phyloP scores from a whole-genome alignment of 2,888 invertebrate genomes.

The Sisyra nigra region DNA sequence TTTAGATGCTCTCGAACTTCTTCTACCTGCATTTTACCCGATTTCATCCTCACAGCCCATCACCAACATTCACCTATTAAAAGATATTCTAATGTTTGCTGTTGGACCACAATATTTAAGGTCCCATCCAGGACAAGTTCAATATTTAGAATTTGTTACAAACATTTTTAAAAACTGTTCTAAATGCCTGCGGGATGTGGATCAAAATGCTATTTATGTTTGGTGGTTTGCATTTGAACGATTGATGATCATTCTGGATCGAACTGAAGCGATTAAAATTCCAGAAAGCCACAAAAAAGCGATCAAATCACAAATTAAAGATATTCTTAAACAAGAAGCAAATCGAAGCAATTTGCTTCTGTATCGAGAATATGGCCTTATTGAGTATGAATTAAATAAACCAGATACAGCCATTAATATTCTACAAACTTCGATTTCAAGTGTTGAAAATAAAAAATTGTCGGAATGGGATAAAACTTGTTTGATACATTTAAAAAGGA shows the following conservation, averaged over 20 bases:
- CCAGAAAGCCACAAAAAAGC: slow-evolving; percentile 26
- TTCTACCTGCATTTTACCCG: slow-evolving; percentile 26
- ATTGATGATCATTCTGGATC: slow-evolving; percentile 31
- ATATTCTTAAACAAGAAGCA: slow-evolving; percentile 29
- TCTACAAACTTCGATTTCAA: slow-evolving; percentile 30
- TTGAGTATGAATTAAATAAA: slow-evolving; percentile 35
- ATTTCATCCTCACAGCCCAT: slow-evolving; percentile 21
- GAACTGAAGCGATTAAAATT: slow-evolving; percentile 28
- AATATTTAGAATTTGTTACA: slow-evolving; percentile 36
- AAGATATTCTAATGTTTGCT: slow-evolving; percentile 28
- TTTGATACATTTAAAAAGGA: slow-evolving; percentile 23
- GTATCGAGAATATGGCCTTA: slow-evolving; percentile 44
- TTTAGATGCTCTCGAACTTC: slow-evolving; percentile 32
- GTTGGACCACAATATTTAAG: slow-evolving; percentile 38
- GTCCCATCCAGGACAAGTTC: slow-evolving; percentile 39
- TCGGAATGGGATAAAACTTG: slow-evolving; percentile 24
- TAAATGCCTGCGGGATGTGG: slow-evolving; percentile 23
- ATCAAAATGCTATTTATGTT: slow-evolving; percentile 35
- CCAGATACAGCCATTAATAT: slow-evolving; percentile 27
- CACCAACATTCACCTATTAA: slow-evolving; percentile 23
- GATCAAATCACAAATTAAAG: slow-evolving; percentile 34
- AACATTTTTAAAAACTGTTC: slow-evolving; percentile 28
- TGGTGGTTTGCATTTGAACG: slow-evolving; percentile 48
- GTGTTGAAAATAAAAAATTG: slow-evolving; percentile 16
- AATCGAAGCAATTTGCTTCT: slow-evolving; percentile 38